phyloP scores from a whole-genome alignment of 2,797 vertebrate species.

The Huso huso region DNA sequence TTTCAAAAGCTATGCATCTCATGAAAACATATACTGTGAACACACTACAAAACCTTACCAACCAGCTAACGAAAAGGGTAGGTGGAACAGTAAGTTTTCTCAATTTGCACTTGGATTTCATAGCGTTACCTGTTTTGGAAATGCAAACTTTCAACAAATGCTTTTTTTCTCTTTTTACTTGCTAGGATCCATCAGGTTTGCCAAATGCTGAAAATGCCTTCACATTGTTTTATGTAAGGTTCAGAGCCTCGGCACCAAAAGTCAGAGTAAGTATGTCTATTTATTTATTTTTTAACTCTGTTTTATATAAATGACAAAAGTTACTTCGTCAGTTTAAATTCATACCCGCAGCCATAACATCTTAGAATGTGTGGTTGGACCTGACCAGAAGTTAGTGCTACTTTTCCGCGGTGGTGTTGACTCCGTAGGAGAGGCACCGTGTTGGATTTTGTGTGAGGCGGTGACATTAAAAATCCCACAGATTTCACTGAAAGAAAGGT shows the following conservation, averaged over 20 bases:
- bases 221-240: constrained; percentile 93
- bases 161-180: constrained; percentile 1
- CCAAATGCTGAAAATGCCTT: constrained; percentile 90
- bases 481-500: too few relatives aligned
- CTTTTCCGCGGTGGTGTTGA: too few relatives aligned
- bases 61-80: constrained; percentile 89
- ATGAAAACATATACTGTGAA: constrained; percentile 89
- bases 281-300: constrained; percentile 1
- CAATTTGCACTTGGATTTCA: background rate
- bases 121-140: background rate
- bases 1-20: constrained; percentile 93
- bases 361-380: too few relatives aligned
- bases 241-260: constrained; percentile 92
- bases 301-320: too few relatives aligned
- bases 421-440: too few relatives aligned
- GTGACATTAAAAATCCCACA: too few relatives aligned
- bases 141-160: background rate
- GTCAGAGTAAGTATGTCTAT: constrained; percentile 73
- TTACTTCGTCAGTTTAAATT: too few relatives aligned
- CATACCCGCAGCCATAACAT: too few relatives aligned
- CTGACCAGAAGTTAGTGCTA: too few relatives aligned
- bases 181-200: constrained; percentile 76
- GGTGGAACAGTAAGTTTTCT: constrained; percentile 8
- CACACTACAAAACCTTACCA: constrained; percentile 87
- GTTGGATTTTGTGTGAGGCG: too few relatives aligned